Evolutionary conservation across 2,113 vertebrate genomes (phyloP).

Genomic region (Malurus cyaneus): DNA sequence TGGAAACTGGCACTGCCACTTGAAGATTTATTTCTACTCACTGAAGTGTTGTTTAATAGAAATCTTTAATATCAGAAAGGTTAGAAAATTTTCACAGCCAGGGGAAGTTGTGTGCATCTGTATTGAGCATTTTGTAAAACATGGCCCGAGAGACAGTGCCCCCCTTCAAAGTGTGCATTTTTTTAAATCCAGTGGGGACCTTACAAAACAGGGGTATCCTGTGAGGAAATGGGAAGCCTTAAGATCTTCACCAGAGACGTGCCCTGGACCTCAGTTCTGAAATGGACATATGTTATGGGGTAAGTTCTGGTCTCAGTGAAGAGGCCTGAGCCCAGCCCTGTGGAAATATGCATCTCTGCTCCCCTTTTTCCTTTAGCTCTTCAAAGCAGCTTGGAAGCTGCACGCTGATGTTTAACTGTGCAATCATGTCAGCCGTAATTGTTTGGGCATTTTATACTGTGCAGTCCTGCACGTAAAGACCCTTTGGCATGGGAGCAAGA

Average conservation of each 20-base stretch:
- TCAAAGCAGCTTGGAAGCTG: not conserved
- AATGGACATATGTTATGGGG: not conserved
- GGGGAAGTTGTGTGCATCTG: not conserved
- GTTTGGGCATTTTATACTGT: not conserved
- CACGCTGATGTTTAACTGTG: not conserved
- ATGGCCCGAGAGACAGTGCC: not conserved
- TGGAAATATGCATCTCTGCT: not conserved
- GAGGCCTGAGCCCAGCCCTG: not conserved
- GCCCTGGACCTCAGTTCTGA: not conserved
- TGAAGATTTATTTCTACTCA: not conserved
- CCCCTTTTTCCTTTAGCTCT: not conserved
- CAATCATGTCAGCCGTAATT: accelerated
- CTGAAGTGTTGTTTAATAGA: not conserved
- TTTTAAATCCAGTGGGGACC: not conserved
- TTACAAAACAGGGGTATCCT: not conserved
- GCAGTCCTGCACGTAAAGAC: accelerated
- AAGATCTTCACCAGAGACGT: not conserved
- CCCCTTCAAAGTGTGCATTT: not conserved
- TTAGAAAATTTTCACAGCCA: not conserved
- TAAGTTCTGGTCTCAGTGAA: not conserved
- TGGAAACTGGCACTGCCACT: not conserved
- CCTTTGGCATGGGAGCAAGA: not conserved
- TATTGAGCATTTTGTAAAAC: not conserved
- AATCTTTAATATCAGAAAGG: not conserved
- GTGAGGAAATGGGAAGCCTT: not conserved